Evolutionary conservation across 2,797 vertebrate genomes (phyloP), one percentile per base, ranked within the genome.

Genomic region (Simalia tracyae): DNA sequence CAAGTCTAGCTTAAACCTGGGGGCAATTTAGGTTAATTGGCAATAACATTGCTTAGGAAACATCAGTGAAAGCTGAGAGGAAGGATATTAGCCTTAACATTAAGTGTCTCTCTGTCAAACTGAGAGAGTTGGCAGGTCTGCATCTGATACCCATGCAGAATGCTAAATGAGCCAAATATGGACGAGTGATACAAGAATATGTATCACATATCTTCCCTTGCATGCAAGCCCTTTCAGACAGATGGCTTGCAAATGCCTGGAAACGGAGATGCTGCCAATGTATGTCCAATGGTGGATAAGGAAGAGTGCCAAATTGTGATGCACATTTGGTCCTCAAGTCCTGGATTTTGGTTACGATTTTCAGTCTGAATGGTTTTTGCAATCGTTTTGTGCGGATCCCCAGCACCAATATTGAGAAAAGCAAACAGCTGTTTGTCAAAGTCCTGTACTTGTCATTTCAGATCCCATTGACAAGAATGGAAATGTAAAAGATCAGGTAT

Each of bases 1-100:
- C 50, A 88, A 92, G 86, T 59, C 46, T 26, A 88, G 72, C 72
- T 68, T 59, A 92, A 60, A 60, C 72, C 84, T 64, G 50, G 86
- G 86, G 89, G 68, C 68, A 90, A 90, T 92, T 92, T 90, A 88
- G 89, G 60, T 90, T 92, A 92, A 92, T 88, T 87, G 92, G 76
- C 86, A 90, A 92, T 90, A 92, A 92, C 89, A 90, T 64, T 87
- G 89, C 72, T 92, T 90, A 84, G 85, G 89, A 92, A 92, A 56
- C 89, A 90, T 88, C 66, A 81, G 68, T 66, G 92, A 84, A 92
- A 84, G 89, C 92, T 66, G 85, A 90, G 90, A 72, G 59, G 86
- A 90, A 84, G 68, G 59, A 81, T 54, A 92, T 92, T 90, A 85
- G 81, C 91, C 63, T 92, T 60, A 63, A 26, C 86, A 90, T 90